Evolutionary conservation across 2,888 invertebrate genomes (phyloP).

Genomic region (Cylindroiulus punctatus): DNA sequence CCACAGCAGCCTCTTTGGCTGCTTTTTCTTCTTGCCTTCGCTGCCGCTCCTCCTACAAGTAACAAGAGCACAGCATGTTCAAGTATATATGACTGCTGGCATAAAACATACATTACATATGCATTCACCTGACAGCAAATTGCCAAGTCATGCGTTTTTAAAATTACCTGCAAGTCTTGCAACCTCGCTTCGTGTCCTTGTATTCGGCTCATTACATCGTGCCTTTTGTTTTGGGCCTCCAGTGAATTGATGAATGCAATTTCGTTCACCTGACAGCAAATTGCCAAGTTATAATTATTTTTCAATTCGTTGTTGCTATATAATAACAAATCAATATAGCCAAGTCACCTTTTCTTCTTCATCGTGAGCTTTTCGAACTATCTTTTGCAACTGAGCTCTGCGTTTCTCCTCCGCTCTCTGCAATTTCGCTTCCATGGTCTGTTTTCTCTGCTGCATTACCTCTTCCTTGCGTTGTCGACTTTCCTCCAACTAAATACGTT

Average conservation of each 20-base stretch:
- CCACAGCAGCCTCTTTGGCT: conserved; percentile 95
- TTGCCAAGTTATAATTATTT: background rate
- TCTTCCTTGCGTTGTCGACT: conserved; percentile 82
- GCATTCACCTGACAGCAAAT: too few species aligned
- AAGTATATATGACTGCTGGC: conserved; percentile 1
- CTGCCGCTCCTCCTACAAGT: conserved; percentile 80
- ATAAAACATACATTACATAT: background rate
- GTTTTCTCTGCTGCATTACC: conserved; percentile 77
- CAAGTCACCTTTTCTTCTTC: conserved; percentile 84
- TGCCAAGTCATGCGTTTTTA: too few species aligned
- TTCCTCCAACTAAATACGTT: conserved; percentile 69
- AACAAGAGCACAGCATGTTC: conserved; percentile 20
- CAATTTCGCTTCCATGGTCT: conserved; percentile 68
- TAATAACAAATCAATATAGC: background rate
- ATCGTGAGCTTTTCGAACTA: conserved; percentile 94
- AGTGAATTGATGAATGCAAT: conserved; percentile 97
- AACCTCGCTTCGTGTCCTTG: conserved; percentile 70
- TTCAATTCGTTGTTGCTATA: background rate
- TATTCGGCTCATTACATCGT: conserved; percentile 81
- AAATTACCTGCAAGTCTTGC: conserved; percentile 70
- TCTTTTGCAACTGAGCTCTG: conserved; percentile 74
- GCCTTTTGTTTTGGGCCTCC: conserved; percentile 91
- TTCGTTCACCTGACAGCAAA: conserved; percentile 76
- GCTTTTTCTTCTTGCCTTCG: conserved; percentile 89
- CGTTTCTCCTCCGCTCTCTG: conserved; percentile 89